Conservation (phyloP, 1,140 invertebrate genomes). For the Coenobita brevimanus region DNA sequence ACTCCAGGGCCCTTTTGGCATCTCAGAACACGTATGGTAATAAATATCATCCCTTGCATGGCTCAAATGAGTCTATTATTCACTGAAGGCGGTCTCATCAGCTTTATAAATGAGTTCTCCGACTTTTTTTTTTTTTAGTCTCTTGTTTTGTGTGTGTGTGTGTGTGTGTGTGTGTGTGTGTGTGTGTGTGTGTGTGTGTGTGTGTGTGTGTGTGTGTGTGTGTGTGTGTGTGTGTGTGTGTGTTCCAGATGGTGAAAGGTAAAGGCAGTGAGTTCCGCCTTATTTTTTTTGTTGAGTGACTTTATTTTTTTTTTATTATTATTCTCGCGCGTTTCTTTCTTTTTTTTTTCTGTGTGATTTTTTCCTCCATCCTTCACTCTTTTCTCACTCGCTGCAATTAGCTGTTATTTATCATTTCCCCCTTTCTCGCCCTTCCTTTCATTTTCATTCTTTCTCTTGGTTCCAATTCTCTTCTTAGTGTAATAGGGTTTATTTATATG, state of each 20-base stretch:
- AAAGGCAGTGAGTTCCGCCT: not conserved
- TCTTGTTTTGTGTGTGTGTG: no score
- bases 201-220: no score
- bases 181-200: no score
- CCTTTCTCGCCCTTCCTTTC: not conserved
- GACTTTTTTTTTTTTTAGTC: slow-evolving; percentile 11
- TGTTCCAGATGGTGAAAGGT: no score
- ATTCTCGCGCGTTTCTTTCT: slow-evolving; percentile 3
- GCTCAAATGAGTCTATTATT: slow-evolving; percentile 62
- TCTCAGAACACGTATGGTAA: slow-evolving; percentile 52
- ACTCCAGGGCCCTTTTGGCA: slow-evolving; percentile 26
- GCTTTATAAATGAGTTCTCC: slow-evolving; percentile 55
- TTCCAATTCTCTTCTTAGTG: not conserved
- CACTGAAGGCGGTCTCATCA: slow-evolving; percentile 47
- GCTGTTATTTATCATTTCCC: not conserved
- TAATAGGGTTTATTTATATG: not conserved
- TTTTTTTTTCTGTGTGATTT: not conserved
- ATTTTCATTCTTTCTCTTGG: not conserved
- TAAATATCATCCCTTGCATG: slow-evolving; percentile 61
- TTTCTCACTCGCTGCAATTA: not conserved
- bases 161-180: not conserved
- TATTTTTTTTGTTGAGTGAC: not conserved
- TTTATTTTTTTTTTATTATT: not conserved
- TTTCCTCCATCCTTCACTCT: not conserved
- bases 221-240: no score